Evolutionary conservation across 1,140 invertebrate genomes (phyloP).

Genomic region (Tribolium castaneum): DNA sequence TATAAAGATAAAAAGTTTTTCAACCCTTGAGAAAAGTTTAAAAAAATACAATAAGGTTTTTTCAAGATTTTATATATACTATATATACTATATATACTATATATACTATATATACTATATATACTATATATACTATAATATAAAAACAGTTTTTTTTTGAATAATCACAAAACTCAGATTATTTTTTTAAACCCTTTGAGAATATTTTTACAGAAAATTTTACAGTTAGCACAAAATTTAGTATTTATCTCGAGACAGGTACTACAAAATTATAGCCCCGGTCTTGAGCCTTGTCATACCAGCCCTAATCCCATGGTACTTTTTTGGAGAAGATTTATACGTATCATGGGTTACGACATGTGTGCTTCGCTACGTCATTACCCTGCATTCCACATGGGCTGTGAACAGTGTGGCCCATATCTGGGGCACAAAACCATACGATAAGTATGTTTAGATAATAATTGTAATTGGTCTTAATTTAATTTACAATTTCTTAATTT

Average conservation of each 20-base stretch:
- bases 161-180: too few species aligned
- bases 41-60: too few species aligned
- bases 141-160: too few species aligned
- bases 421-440: slow-evolving; percentile 75
- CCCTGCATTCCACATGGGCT: slow-evolving; percentile 85
- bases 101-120: too few species aligned
- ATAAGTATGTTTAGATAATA: slow-evolving; percentile 66
- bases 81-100: too few species aligned
- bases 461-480: background rate
- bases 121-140: too few species aligned
- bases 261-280: slow-evolving; percentile 4
- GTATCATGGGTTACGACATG: slow-evolving; percentile 56
- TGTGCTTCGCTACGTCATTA: slow-evolving; percentile 76
- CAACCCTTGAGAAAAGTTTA: too few species aligned
- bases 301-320: slow-evolving; percentile 11
- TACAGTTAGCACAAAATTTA: background rate
- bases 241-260: background rate
- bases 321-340: slow-evolving; percentile 17
- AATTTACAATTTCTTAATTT: slow-evolving; percentile 23
- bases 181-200: too few species aligned
- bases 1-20: too few species aligned
- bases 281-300: slow-evolving; percentile 24
- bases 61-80: too few species aligned
- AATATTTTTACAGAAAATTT: background rate
- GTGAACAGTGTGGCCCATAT: slow-evolving; percentile 85